Conservation (phyloP, 2,888 invertebrate genomes). For the Ypsolopha scabrella region DNA sequence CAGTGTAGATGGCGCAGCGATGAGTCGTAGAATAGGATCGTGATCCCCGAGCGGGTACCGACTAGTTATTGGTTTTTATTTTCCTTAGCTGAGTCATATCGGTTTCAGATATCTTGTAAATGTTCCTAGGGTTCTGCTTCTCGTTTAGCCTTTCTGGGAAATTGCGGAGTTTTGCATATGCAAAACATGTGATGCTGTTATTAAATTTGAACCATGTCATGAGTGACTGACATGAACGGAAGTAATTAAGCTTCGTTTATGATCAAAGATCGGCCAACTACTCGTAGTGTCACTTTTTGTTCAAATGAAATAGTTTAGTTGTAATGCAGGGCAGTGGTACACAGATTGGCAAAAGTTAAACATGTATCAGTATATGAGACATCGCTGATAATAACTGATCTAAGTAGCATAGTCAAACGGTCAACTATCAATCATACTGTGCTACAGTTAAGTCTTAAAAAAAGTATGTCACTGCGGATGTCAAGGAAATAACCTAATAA, state of each 20-base stretch:
- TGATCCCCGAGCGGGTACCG: too few relatives aligned
- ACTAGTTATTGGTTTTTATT: too few relatives aligned
- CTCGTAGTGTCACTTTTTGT: neutral
- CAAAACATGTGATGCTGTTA: too few relatives aligned
- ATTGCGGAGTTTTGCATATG: too few relatives aligned
- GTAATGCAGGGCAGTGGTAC: neutral
- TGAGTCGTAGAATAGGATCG: too few relatives aligned
- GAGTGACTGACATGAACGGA: neutral
- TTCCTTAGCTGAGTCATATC: too few relatives aligned
- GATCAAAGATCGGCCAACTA: neutral
- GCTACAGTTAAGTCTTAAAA: slow-evolving; percentile 64
- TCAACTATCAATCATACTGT: slow-evolving; percentile 64
- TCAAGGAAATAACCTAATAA: slow-evolving; percentile 61
- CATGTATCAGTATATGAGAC: neutral
- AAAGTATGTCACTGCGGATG: slow-evolving; percentile 66
- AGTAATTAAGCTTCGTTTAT: neutral
- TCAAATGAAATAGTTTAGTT: neutral
- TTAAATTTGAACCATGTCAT: too few relatives aligned
- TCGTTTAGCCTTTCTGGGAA: too few relatives aligned
- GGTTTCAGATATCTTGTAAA: too few relatives aligned
- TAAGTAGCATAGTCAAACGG: slow-evolving; percentile 40
- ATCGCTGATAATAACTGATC: slow-evolving; percentile 22
- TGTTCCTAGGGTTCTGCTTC: too few relatives aligned
- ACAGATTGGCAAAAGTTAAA: neutral
- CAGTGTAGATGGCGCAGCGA: too few relatives aligned